Evolutionary conservation across 1,140 invertebrate species (phyloP), one percentile per base, ranked within the genome.

Genomic region (Platorchestia sp.): DNA sequence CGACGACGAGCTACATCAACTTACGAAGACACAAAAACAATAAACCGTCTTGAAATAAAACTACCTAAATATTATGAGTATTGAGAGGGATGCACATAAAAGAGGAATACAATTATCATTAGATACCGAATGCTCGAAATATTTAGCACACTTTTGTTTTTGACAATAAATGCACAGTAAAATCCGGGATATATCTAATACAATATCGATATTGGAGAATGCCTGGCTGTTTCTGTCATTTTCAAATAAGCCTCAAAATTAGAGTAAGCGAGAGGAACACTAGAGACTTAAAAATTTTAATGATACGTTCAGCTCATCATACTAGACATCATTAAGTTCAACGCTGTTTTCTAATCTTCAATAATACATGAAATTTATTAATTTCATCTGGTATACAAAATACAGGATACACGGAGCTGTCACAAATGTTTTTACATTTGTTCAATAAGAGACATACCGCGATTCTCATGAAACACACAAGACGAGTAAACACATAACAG

Each of bases 401-500:
- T 22, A 75, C 27, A 75, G 59, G 27, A 75, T 36, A 14, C 59
- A 27, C 36, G 59, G 3, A 10, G 47, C 47, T 51, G 47, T 51
- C 47, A n/a, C n/a, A 51, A 51, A 51, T 51, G 47, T 75, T 75
- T 19, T 36, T 22, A 3, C 10, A 75, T 22, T 22, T 19, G 59
- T 75, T 75, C 59, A 3, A 75, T 75, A 75, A 10, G 36, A 22
- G 10, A 75, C 59, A 27, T 36, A 3, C 14, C 36, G 59, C 36
- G 59, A 75, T 75, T 75, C 59, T 75, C 3, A 27, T 36, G 59
- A 75, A 75, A 75, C 59, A 75, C 27, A 75, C 59, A 27, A 75
- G 59, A 75, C 87, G 40, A 19, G 91, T 93, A 45, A 93, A 93
- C 91, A 93, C 91, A 91, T 93, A 19, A 93, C 43, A 7, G 10